These are phyloP conservation scores for Exocentrus adspersus DNA, from an alignment of 2,888 invertebrate species.

Conservation along the genomic window DNA sequence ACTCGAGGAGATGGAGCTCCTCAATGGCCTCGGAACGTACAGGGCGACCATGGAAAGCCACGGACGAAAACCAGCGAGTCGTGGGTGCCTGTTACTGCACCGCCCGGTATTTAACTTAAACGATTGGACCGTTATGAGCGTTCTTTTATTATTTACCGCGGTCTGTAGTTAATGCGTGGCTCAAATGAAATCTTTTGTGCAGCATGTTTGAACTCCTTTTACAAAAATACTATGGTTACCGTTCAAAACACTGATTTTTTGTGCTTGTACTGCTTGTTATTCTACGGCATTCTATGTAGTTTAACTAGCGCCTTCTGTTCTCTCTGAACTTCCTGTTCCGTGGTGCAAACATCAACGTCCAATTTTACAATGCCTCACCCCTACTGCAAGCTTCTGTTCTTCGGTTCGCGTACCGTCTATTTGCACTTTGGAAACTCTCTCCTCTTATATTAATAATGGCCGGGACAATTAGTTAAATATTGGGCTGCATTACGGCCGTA, in stretches of 20 bases:
- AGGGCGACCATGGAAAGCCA: too few relatives aligned
- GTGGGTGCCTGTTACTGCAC: conserved; percentile 2
- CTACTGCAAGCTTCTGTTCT: background rate
- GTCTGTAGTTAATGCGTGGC: background rate
- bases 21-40: conserved; percentile 45
- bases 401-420: background rate
- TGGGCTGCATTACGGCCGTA: conserved; percentile 61
- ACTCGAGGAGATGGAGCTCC: conserved; percentile 54
- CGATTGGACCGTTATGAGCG: background rate
- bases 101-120: conserved; percentile 24
- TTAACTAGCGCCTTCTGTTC: too few relatives aligned
- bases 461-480: conserved; percentile 64
- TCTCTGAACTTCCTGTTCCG: too few relatives aligned
- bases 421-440: conserved; percentile 8
- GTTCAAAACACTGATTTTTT: too few relatives aligned
- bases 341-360: too few relatives aligned
- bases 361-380: too few relatives aligned
- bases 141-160: background rate
- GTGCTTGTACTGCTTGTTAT: too few relatives aligned
- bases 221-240: too few relatives aligned
- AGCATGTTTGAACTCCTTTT: background rate
- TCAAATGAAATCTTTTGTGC: background rate
- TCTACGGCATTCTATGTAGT: too few relatives aligned
- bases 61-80: too few relatives aligned
- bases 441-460: conserved; percentile 59